phyloP scores from a whole-genome alignment of 2,113 vertebrate species.

The Tautogolabrus adspersus region DNA sequence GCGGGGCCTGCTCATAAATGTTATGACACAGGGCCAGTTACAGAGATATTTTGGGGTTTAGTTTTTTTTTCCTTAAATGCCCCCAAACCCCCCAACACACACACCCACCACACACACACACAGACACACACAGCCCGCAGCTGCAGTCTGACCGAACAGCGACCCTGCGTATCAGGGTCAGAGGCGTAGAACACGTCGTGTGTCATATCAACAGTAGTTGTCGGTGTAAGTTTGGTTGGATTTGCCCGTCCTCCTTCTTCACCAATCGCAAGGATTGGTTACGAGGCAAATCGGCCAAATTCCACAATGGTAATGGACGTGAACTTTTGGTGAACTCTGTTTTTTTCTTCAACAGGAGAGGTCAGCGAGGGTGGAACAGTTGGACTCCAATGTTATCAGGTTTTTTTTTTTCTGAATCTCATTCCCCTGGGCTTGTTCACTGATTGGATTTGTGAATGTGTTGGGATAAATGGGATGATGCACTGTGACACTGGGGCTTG shows the following conservation, averaged over 20 bases:
- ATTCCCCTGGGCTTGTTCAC: conserved; percentile 41
- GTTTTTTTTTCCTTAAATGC: conserved; percentile 31
- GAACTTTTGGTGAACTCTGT: conserved; percentile 79
- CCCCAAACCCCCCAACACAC: conserved; percentile 1
- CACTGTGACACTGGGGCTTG: conserved; percentile 12
- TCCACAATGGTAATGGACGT: conserved; percentile 47
- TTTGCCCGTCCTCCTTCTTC: conserved; percentile 33
- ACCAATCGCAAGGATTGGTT: conserved; percentile 40
- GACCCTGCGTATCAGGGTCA: conserved; percentile 76
- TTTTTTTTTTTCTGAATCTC: conserved; percentile 27
- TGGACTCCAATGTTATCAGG: conserved; percentile 38
- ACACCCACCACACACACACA: conserved; percentile 13
- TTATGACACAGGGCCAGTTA: conserved; percentile 66
- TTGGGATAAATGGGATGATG: conserved; percentile 20
- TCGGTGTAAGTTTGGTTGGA: conserved; percentile 51
- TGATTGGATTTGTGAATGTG: conserved; percentile 32
- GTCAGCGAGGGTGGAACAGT: conserved; percentile 55
- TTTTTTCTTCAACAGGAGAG: conserved; percentile 30
- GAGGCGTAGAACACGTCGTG: conserved; percentile 67
- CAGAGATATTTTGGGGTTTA: conserved; percentile 70
- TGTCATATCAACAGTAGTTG: conserved; percentile 62
- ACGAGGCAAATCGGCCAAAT: conserved; percentile 52
- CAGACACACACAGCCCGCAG: conserved; percentile 64
- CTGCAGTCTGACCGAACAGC: conserved; percentile 77
- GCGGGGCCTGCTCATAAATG: conserved; percentile 47